Evolutionary conservation across 2,113 vertebrate genomes (phyloP).

Genomic region (Labeo catla): DNA sequence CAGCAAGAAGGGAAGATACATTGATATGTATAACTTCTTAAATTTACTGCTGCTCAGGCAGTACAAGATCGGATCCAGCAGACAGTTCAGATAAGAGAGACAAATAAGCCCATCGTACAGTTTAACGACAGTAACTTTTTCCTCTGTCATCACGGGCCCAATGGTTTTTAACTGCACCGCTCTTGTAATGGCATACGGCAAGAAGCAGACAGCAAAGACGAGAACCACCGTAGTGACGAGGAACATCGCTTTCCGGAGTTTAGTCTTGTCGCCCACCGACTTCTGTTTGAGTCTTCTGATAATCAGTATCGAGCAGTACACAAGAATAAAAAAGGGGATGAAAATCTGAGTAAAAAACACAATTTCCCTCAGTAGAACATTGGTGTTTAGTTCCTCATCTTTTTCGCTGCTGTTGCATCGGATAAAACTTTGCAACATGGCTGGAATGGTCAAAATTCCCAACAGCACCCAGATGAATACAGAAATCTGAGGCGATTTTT

Average conservation of each 20-base stretch:
- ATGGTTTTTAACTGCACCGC: conserved; percentile 68
- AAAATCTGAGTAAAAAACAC: conserved; percentile 71
- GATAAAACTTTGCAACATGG: conserved; percentile 73
- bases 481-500: conserved; percentile 66
- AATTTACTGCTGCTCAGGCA: conserved; percentile 82
- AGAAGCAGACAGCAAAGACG: conserved; percentile 74
- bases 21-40: conserved; percentile 70
- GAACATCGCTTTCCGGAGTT: conserved; percentile 72
- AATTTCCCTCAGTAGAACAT: conserved; percentile 50
- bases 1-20: conserved; percentile 67
- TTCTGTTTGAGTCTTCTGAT: conserved; percentile 68
- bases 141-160: not conserved
- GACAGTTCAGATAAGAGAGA: conserved; percentile 80
- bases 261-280: conserved; percentile 70
- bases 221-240: conserved; percentile 73
- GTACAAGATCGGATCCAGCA: conserved; percentile 79
- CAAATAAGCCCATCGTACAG: conserved; percentile 77
- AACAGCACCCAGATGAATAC: conserved; percentile 73
- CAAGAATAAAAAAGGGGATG: conserved; percentile 74
- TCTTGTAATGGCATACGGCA: conserved; percentile 75
- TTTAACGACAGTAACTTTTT: conserved; percentile 40
- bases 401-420: conserved; percentile 68
- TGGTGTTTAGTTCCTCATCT: conserved; percentile 23
- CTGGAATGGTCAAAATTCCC: conserved; percentile 72
- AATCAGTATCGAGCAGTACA: conserved; percentile 75